phyloP scores from a whole-genome alignment of 2,888 invertebrate species.

The Protonemura montana region DNA sequence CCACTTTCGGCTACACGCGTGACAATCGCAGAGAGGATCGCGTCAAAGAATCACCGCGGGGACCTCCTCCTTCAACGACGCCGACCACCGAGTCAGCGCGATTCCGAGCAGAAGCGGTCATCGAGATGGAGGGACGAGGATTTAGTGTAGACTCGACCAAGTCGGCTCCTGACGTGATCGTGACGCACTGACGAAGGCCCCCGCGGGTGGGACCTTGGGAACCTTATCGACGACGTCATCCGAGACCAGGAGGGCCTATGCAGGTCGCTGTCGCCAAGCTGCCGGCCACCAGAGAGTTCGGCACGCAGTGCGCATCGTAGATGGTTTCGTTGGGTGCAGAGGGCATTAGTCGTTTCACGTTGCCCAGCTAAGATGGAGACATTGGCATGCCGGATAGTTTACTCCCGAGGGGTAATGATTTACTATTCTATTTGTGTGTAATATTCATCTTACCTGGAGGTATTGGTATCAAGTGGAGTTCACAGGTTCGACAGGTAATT shows the following conservation, averaged over 20 bases:
- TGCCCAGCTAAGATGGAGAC: too few relatives aligned
- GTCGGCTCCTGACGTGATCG: slow-evolving; percentile 90
- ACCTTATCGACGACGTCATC: slow-evolving; percentile 66
- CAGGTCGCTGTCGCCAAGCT: neutral
- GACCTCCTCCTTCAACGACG: slow-evolving; percentile 36
- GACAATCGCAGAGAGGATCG: slow-evolving; percentile 43
- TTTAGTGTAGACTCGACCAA: slow-evolving; percentile 86
- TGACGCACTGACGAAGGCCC: slow-evolving; percentile 75
- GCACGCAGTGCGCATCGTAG: neutral
- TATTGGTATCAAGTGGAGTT: too few relatives aligned
- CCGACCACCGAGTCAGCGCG: slow-evolving; percentile 48
- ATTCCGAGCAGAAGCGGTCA: slow-evolving; percentile 69
- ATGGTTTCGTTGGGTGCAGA: too few relatives aligned
- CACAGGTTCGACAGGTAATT: too few relatives aligned
- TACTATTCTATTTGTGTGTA: too few relatives aligned
- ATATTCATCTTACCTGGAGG: too few relatives aligned
- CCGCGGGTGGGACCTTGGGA: slow-evolving; percentile 59
- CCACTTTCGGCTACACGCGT: slow-evolving; percentile 63
- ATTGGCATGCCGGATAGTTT: too few relatives aligned
- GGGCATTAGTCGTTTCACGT: too few relatives aligned
- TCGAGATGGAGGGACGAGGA: slow-evolving; percentile 62
- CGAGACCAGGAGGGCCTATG: slow-evolving; percentile 57
- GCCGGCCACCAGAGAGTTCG: neutral
- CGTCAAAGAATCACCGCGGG: slow-evolving; percentile 50
- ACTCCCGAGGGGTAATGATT: too few relatives aligned